Percentiles rank a stretch among this genome's conserved stretches.
These are phyloP conservation scores for Montipora capitata DNA, from an alignment of 92 coral and sea anemone genomes.

Conservation along the genomic window DNA sequence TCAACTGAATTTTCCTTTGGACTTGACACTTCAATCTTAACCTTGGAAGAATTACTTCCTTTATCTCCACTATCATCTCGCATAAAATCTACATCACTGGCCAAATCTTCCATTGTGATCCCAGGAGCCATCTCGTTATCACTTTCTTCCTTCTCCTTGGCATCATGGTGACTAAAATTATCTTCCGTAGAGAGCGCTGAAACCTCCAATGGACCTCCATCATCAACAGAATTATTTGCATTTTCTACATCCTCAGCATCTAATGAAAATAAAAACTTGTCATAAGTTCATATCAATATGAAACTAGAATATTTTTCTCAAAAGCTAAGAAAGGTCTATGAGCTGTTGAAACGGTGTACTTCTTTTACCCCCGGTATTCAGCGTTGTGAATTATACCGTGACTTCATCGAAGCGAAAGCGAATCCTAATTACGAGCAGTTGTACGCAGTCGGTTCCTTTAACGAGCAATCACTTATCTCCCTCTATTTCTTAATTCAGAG, in stretches of 20 bases:
- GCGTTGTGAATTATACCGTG: too few relatives aligned
- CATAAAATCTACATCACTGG: slow-evolving; percentile 58
- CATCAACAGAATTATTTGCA: slow-evolving; percentile 20
- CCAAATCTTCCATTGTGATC: slow-evolving; percentile 87
- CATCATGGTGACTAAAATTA: slow-evolving; percentile 1
- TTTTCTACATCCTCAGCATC: background rate
- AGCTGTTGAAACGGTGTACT: too few relatives aligned
- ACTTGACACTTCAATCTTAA: slow-evolving; percentile 11
- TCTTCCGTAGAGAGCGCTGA: slow-evolving; percentile 51
- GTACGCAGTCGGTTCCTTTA: too few relatives aligned
- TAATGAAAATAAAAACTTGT: background rate
- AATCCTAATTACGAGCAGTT: too few relatives aligned
- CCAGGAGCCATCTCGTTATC: slow-evolving; percentile 80
- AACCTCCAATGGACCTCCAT: slow-evolving; percentile 58
- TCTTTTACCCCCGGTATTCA: too few relatives aligned
- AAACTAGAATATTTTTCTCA: too few relatives aligned
- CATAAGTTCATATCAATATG: too few relatives aligned
- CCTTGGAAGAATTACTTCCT: slow-evolving; percentile 6
- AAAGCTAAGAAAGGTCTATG: too few relatives aligned
- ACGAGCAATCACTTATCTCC: too few relatives aligned
- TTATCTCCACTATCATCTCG: slow-evolving; percentile 34
- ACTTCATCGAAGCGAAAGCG: too few relatives aligned
- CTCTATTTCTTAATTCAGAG: too few relatives aligned
- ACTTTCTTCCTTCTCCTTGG: slow-evolving; percentile 32
- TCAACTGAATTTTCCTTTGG: slow-evolving; percentile 14